These are phyloP conservation scores for Pseudorhiza aurosa DNA, from an alignment of 30 jellyfish, hydroid and myxozoan genomes.

Conservation along the genomic window DNA sequence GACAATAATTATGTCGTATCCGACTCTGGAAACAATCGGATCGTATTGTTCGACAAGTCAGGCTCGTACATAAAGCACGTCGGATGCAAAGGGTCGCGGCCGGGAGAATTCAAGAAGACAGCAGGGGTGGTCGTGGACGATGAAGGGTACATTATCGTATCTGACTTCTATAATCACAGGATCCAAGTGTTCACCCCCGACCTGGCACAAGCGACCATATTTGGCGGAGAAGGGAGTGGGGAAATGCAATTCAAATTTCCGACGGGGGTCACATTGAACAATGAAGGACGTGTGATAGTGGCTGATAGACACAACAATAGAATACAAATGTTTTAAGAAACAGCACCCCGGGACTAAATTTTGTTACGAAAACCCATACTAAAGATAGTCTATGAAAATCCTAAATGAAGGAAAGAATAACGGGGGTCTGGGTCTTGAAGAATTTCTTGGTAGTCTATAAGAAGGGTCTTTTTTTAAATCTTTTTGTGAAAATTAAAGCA, in stretches of 20 bases:
- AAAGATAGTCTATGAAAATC: too few relatives aligned
- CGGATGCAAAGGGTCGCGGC: conserved; percentile 83
- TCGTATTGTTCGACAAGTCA: conserved; percentile 62
- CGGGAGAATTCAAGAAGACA: conserved; percentile 83
- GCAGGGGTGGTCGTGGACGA: conserved; percentile 89
- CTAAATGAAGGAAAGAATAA: too few relatives aligned
- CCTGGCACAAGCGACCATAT: conserved; percentile 50
- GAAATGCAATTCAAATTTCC: conserved; percentile 82
- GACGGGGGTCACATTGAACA: conserved; percentile 79
- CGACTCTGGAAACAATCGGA: conserved; percentile 91
- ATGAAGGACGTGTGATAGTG: conserved; percentile 89
- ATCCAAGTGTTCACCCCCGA: conserved; percentile 83
- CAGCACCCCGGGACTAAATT: too few relatives aligned
- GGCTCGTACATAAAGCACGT: conserved; percentile 51
- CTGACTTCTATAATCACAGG: conserved; percentile 87
- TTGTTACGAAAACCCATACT: too few relatives aligned
- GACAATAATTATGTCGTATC: conserved; percentile 82
- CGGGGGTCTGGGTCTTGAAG: too few relatives aligned
- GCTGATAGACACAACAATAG: conserved; percentile 89
- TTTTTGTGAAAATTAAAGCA: too few relatives aligned
- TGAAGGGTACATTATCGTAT: conserved; percentile 86
- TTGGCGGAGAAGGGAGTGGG: conserved; percentile 83
- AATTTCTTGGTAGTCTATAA: too few relatives aligned
- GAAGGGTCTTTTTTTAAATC: too few relatives aligned
- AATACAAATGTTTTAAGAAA: conserved; percentile 71